Evolutionary conservation across 2,888 invertebrate genomes (phyloP).

Genomic region (Sphaerophoria taeniata): DNA sequence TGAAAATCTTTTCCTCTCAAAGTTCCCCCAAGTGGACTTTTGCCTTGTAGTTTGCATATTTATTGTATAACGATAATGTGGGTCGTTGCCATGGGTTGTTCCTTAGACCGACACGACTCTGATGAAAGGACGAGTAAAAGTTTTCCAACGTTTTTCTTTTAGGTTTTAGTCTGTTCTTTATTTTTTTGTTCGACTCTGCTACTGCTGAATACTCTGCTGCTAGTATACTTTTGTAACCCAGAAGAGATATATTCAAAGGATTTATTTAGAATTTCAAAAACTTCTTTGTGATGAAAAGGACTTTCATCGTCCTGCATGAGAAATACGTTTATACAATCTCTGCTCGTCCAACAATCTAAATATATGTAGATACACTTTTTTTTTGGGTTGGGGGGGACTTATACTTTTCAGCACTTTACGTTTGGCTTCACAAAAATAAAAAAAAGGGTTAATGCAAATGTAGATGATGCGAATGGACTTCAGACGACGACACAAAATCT

Average conservation of each 20-base stretch:
- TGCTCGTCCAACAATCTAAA: constrained; percentile 4
- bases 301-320: constrained; percentile 70
- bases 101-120: constrained; percentile 53
- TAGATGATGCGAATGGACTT: constrained; percentile 32
- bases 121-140: constrained; percentile 72
- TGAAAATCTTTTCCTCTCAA: background rate
- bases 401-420: constrained; percentile 66
- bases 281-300: constrained; percentile 74
- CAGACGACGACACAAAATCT: constrained; percentile 10
- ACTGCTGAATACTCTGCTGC: constrained; percentile 25
- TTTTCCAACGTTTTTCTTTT: constrained; percentile 70
- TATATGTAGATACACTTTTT: constrained; percentile 18
- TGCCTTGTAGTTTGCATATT: constrained; percentile 69
- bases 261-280: constrained; percentile 74
- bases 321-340: constrained; percentile 22
- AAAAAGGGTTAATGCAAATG: constrained; percentile 72
- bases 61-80: constrained; percentile 72
- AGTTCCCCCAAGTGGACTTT: constrained; percentile 11
- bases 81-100: constrained; percentile 68
- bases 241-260: constrained; percentile 59
- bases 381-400: constrained; percentile 36
- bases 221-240: constrained; percentile 58
- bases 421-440: constrained; percentile 50
- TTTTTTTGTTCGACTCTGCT: constrained; percentile 10
- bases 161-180: constrained; percentile 45